Evolutionary conservation across 2,888 invertebrate species (phyloP), one percentile per base, ranked within the genome.

Genomic region (Phlogophora meticulosa): DNA sequence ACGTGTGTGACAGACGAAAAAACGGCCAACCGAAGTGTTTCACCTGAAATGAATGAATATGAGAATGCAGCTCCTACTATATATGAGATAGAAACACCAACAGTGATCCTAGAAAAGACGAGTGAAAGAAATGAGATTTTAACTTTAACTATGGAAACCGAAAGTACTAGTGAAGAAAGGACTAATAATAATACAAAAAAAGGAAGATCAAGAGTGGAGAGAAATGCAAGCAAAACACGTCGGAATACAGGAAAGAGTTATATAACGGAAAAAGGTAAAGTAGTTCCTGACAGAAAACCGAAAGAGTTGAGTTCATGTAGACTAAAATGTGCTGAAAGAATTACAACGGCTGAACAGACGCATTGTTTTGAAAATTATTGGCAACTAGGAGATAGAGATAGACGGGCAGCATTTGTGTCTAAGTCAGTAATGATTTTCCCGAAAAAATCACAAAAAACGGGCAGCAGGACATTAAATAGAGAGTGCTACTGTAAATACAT

Each of bases 331-430:
- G n/a, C n/a, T n/a, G n/a, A n/a, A n/a, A n/a, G n/a, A n/a, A n/a
- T n/a, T n/a, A n/a, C n/a, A n/a, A n/a, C n/a, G n/a, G n/a, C n/a
- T n/a, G n/a, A n/a, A n/a, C n/a, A n/a, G n/a, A n/a, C n/a, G n/a
- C n/a, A n/a, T n/a, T n/a, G n/a, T n/a, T n/a, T n/a, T n/a, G n/a
- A n/a, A n/a, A n/a, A 46, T 34, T 58, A 58, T 48, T 58, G 58
- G 58, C 20, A 58, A 45, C 32, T 48, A 0, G 48, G 58, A 34
- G 45, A 58, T 32, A 58, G 58, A 34, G 48, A 58, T 45, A 58
- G 58, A 28, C 4, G 58, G 43, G 58, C 55, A 55, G 55, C 55
- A 55, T 43, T 38, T 61, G 62, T 49, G 51, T 20, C 20, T 36
- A 36, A 36, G 20, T 51, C 51, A 51, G 51, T 51, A 51, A 15